These are phyloP conservation scores for Heliornis fulica DNA, from an alignment of 2,113 vertebrate species.

Conservation along the genomic window DNA sequence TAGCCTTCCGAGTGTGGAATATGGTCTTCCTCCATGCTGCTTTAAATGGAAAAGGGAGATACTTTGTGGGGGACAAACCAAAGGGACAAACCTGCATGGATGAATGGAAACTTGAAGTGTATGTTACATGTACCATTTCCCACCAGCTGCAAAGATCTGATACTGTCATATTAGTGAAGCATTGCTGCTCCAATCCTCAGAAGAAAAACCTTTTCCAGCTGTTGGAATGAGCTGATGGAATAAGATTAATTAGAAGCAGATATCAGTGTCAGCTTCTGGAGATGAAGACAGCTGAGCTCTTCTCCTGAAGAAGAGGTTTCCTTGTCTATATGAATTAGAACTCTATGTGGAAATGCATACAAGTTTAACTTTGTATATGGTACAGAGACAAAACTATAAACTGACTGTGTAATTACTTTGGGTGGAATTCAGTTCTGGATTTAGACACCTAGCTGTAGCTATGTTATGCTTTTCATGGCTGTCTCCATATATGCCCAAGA, in stretches of 20 bases:
- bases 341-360: neutral
- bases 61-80: too few relatives aligned
- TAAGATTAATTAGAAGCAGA: slow-evolving; percentile 21
- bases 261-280: neutral
- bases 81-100: neutral
- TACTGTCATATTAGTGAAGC: neutral
- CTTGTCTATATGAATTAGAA: neutral
- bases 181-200: neutral
- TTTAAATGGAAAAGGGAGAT: neutral
- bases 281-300: neutral
- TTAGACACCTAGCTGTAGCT: neutral
- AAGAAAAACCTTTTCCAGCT: slow-evolving; percentile 28
- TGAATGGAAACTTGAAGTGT: neutral
- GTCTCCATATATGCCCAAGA: neutral
- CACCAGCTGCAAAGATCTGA: neutral
- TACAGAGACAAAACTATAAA: neutral
- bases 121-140: neutral
- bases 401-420: fast-evolving
- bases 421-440: neutral
- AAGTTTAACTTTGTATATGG: neutral
- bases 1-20: neutral
- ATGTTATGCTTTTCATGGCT: neutral
- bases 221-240: neutral
- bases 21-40: neutral
- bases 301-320: neutral